These are phyloP conservation scores for Mycteria americana DNA, from an alignment of 2,797 vertebrate species.

Conservation along the genomic window DNA sequence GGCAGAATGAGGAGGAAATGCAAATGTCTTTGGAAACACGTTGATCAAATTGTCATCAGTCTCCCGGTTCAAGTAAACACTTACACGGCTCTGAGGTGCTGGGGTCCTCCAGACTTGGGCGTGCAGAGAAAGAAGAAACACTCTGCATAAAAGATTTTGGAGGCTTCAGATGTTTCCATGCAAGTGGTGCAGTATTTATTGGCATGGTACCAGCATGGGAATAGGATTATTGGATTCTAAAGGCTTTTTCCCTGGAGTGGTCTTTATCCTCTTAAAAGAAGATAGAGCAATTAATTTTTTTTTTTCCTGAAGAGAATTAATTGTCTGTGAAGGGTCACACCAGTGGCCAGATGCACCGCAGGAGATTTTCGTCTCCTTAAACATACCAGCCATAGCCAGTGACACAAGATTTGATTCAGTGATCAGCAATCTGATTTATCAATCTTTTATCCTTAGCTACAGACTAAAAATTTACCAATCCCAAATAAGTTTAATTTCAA, in stretches of 20 bases:
- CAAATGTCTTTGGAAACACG: neutral
- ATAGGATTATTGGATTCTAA: conserved; percentile 56
- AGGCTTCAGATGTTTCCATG: neutral
- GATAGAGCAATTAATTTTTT: conserved; percentile 37
- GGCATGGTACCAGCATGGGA: neutral
- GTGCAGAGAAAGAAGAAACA: neutral
- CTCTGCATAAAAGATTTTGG: neutral
- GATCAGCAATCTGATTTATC: neutral
- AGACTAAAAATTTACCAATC: neutral
- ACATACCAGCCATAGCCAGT: neutral
- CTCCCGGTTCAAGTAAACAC: neutral
- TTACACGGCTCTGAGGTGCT: neutral
- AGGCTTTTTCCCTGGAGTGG: conserved; percentile 43
- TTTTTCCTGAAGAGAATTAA: conserved; percentile 22
- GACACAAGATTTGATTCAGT: neutral
- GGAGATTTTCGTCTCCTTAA: conserved; percentile 26
- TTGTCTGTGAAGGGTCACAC: conserved; percentile 5
- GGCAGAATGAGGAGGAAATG: neutral
- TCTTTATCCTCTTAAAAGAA: conserved; percentile 60
- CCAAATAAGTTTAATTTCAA: neutral
- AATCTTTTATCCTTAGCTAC: neutral
- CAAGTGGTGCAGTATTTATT: neutral
- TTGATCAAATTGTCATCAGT: neutral
- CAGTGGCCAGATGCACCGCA: neutral
- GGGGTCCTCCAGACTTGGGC: neutral